These are phyloP conservation scores for Trogon surrucura DNA, from an alignment of 2,113 vertebrate genomes.

Conservation along the genomic window DNA sequence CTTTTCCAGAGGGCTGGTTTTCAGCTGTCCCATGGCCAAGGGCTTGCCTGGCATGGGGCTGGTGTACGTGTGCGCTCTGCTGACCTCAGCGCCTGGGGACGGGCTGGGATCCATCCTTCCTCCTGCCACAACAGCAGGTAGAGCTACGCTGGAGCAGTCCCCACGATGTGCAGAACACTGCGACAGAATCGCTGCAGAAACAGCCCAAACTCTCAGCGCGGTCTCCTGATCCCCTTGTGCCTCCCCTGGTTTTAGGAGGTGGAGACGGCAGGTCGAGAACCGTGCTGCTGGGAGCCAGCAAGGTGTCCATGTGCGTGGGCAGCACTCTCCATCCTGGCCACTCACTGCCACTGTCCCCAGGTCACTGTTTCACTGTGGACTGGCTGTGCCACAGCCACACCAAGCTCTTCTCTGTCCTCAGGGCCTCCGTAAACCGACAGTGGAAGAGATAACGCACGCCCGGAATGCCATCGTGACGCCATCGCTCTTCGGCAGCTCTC, in stretches of 20 bases:
- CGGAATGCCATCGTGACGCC: constrained; percentile 86
- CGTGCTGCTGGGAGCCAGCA: accelerated
- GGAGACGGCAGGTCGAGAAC: not conserved
- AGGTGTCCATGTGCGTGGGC: accelerated
- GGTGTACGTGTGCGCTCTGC: not conserved
- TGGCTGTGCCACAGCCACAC: not conserved
- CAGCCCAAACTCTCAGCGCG: not conserved
- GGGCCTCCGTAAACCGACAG: constrained; percentile 88
- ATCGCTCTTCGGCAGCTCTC: constrained; percentile 87
- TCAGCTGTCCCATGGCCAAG: accelerated
- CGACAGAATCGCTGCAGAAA: not conserved
- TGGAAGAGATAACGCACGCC: constrained; percentile 87
- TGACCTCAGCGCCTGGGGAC: accelerated
- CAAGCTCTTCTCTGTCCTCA: constrained; percentile 39
- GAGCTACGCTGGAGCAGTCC: not conserved
- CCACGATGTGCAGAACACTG: not conserved
- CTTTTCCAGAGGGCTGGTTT: not conserved
- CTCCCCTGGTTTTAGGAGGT: not conserved
- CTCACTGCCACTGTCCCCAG: not conserved
- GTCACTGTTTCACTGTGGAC: no score
- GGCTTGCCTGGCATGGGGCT: accelerated
- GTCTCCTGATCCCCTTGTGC: not conserved
- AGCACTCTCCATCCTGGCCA: not conserved
- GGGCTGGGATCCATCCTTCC: not conserved
- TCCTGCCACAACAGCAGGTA: accelerated